Conservation (phyloP, 2,888 invertebrate species). For the Zaprionus obscuricornis region DNA sequence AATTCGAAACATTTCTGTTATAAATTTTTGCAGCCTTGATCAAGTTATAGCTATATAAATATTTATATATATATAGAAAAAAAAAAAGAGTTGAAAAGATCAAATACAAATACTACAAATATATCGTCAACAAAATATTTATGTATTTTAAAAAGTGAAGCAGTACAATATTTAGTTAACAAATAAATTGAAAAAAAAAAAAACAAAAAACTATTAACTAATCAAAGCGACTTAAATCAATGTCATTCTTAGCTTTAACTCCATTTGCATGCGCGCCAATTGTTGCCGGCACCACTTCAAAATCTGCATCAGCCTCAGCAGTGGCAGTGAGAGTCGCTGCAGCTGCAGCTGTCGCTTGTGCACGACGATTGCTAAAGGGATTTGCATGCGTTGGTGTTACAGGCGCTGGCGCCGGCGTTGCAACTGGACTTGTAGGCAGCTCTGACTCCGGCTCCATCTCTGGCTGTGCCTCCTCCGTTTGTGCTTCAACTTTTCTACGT, state of each 20-base stretch:
- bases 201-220: conserved; percentile 29
- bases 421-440: neutral
- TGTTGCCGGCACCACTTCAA: conserved; percentile 65
- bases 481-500: conserved; percentile 30
- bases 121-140: neutral
- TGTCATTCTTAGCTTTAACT: conserved; percentile 25
- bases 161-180: conserved; percentile 41
- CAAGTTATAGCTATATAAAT: too few relatives aligned
- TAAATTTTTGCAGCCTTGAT: too few relatives aligned
- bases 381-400: neutral
- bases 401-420: neutral
- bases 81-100: too few relatives aligned
- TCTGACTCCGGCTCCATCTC: neutral
- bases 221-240: conserved; percentile 74
- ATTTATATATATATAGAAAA: too few relatives aligned
- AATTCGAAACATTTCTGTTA: too few relatives aligned
- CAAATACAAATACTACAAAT: conserved; percentile 18
- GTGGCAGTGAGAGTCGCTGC: neutral
- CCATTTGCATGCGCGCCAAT: neutral
- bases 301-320: conserved; percentile 41
- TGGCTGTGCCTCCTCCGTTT: neutral
- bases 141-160: conserved; percentile 23
- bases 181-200: conserved; percentile 15
- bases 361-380: neutral
- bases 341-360: too few relatives aligned